Evolutionary conservation across 1,140 invertebrate species (phyloP), one percentile per base, ranked within the genome.

Genomic region (Cheumatopsyche charites): DNA sequence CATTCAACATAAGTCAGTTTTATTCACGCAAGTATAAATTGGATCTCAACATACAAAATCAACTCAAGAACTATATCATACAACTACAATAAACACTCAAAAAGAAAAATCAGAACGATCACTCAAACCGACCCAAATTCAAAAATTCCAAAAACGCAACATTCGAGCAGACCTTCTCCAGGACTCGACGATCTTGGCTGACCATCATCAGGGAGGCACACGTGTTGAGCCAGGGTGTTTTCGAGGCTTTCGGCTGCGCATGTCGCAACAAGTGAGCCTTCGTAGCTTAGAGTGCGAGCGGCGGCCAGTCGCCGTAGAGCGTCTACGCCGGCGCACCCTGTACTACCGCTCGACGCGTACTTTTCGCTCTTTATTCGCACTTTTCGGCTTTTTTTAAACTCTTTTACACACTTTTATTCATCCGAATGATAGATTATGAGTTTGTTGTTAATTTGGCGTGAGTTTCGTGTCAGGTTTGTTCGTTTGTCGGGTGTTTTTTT

Each of bases 201-300:
- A 13, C 45, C 17, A 5, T 15, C 13, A 5, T 4, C 3, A 49
- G 45, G 4, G 13, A 2, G 3, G 52, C 52, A 58, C 19, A 63
- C 12, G 29, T 63, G 62, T 36, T 63, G 29, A 36, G 29, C 29
- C 29, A 9, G 3, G 29, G 29, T 36, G 9, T 36, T 36, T 36
- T 36, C 29, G n/a, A 36, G 29, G 29, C 29, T 36, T 36, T 36
- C 29, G 29, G n/a, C 13, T 63, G 62, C 62, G 62, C 62, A 63
- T 63, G 62, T 63, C 62, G 62, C 62, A 63, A 63, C 62, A 63
- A 63, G 62, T 63, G 29, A 42, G 26, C n/a, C 6, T 21, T 41
- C 62, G 41, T 15, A 15, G 15, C 29, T 9, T n/a, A n/a, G n/a
- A 23, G 19, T 63, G 26, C 23, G 12, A 29, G 7, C 62, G 12